phyloP scores from a whole-genome alignment of 2,113 vertebrate species.

The Caretta caretta region DNA sequence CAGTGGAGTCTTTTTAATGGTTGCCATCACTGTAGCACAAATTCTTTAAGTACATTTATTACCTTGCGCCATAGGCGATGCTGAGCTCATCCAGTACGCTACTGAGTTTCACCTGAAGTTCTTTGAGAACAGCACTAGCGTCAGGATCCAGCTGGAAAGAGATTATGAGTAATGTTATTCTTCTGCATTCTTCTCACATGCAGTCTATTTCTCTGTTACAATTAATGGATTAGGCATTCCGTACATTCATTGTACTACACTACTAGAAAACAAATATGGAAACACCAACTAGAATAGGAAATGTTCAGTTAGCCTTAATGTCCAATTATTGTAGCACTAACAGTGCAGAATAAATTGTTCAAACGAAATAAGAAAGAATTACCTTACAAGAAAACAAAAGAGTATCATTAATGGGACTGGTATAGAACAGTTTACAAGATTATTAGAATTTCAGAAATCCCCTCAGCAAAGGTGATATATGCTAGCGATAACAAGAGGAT shows the following conservation, averaged over 20 bases:
- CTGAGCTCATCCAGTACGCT: constrained; percentile 94
- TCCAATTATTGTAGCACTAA: not conserved
- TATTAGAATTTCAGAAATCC: not conserved
- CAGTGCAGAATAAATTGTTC: not conserved
- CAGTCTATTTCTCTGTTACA: not conserved
- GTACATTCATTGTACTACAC: not conserved
- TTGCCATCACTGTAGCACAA: not conserved
- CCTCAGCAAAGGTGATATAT: not conserved
- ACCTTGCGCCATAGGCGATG: constrained; percentile 91
- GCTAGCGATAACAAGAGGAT: not conserved
- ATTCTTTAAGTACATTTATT: constrained; percentile 35
- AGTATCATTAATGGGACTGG: not conserved
- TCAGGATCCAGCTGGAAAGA: constrained; percentile 93
- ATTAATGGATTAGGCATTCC: not conserved
- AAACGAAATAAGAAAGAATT: not conserved
- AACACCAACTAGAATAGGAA: not conserved
- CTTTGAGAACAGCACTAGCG: constrained; percentile 92
- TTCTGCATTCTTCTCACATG: not conserved
- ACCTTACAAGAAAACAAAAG: not conserved
- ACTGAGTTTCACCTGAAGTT: constrained; percentile 94
- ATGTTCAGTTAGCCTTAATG: not conserved
- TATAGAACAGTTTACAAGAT: not conserved
- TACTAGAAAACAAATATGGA: constrained; percentile 56
- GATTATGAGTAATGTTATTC: constrained; percentile 12
- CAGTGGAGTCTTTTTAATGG: not conserved